These are phyloP conservation scores for Hirundichthys speculiger DNA, from an alignment of 2,113 vertebrate species.

Conservation along the genomic window DNA sequence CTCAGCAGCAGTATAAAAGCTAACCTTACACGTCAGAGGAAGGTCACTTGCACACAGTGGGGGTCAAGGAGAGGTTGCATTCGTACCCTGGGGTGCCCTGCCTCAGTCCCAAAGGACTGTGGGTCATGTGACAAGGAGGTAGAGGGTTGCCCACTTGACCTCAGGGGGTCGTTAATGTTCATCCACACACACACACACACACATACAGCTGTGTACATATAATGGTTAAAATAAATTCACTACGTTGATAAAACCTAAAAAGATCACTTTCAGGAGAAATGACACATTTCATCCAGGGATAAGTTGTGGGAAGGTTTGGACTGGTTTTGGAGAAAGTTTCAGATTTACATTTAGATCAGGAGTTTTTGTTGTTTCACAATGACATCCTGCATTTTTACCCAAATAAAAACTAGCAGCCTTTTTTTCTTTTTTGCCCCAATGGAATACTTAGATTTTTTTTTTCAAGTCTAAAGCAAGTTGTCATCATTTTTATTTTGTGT, in stretches of 20 bases:
- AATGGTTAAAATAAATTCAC: not conserved
- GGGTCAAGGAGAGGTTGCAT: conserved; percentile 72
- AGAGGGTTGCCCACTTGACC: conserved; percentile 48
- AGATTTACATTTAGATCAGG: conserved; percentile 10
- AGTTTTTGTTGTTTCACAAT: conserved; percentile 14
- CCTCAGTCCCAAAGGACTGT: conserved; percentile 54
- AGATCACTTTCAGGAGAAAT: not conserved
- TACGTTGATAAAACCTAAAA: not conserved
- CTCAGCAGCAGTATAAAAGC: conserved; percentile 58
- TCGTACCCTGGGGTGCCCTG: conserved; percentile 42
- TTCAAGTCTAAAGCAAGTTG: no score
- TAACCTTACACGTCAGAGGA: conserved; percentile 62
- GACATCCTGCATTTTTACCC: no score
- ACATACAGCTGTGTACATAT: conserved; percentile 37
- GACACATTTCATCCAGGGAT: not conserved
- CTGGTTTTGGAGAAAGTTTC: not conserved
- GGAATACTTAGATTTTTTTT: no score
- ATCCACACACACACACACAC: conserved; percentile 30
- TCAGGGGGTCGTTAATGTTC: conserved; percentile 24
- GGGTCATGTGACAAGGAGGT: conserved; percentile 54
- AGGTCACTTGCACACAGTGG: conserved; percentile 64
- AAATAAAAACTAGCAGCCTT: no score
- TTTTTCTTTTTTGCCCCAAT: no score
- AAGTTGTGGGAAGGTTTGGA: not conserved
- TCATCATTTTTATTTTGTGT: no score